Evolutionary conservation across 2,113 vertebrate genomes (phyloP).

Genomic region (Mobula hypostoma): DNA sequence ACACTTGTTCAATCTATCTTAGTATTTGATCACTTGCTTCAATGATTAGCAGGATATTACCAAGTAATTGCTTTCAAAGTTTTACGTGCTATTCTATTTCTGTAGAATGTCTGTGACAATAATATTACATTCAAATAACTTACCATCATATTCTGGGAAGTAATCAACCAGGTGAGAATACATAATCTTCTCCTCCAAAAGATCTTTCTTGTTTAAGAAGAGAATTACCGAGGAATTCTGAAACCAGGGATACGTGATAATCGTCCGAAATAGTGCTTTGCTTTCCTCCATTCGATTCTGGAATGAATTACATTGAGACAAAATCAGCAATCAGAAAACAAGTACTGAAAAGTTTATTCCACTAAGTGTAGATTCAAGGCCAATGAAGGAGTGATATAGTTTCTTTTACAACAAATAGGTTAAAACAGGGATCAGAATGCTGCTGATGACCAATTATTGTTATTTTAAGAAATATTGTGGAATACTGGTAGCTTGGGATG

Average conservation of each 20-base stretch:
- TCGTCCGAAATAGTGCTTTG: conserved; percentile 87
- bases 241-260: conserved; percentile 90
- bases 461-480: too few species aligned
- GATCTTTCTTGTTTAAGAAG: conserved; percentile 96
- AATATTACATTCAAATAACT: conserved; percentile 46
- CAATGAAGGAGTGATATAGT: not conserved
- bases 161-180: conserved; percentile 91
- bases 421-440: not conserved
- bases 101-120: not conserved
- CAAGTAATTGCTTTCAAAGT: not conserved
- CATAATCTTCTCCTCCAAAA: conserved; percentile 92
- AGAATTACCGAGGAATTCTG: conserved; percentile 89
- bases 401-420: not conserved
- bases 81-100: not conserved
- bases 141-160: conserved; percentile 90
- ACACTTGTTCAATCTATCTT: not conserved
- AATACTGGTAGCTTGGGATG: too few species aligned
- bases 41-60: not conserved
- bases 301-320: conserved; percentile 41
- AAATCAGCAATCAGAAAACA: not conserved
- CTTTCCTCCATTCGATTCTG: conserved; percentile 94
- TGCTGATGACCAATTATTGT: not conserved
- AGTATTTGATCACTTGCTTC: not conserved
- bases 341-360: not conserved
- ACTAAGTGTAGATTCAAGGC: not conserved